Percentiles rank a stretch among this genome's conserved stretches.
These are phyloP conservation scores for Oreochromis tanganicae DNA, from an alignment of 2,113 vertebrate genomes.

Conservation along the genomic window DNA sequence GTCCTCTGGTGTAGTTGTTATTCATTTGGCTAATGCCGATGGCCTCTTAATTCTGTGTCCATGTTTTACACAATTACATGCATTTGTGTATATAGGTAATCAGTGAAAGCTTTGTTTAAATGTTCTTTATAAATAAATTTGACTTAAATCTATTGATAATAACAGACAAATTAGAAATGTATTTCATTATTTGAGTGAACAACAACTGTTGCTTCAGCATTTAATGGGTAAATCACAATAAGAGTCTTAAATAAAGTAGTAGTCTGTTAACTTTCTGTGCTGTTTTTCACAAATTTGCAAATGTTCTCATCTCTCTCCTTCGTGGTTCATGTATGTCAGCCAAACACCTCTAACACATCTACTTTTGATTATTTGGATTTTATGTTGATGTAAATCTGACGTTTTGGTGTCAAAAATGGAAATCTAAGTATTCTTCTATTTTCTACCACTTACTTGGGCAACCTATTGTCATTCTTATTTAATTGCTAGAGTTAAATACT, in stretches of 20 bases:
- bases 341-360: not conserved
- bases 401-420: not conserved
- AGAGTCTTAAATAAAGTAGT: not conserved
- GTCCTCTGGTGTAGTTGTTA: not conserved
- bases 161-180: not conserved
- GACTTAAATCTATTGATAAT: not conserved
- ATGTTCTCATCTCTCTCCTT: not conserved
- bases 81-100: not conserved
- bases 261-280: not conserved
- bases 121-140: not conserved
- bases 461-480: not conserved
- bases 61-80: not conserved
- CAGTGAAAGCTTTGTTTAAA: not conserved
- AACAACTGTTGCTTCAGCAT: not conserved
- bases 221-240: not conserved
- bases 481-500: not conserved
- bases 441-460: accelerated
- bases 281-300: not conserved
- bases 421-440: not conserved
- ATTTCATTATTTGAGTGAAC: not conserved
- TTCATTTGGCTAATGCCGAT: not conserved
- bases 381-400: not conserved
- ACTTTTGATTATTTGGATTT: not conserved
- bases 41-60: not conserved
- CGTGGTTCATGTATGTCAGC: not conserved